Conservation (phyloP, 2,113 vertebrate genomes). For the Ascaphus truei region DNA sequence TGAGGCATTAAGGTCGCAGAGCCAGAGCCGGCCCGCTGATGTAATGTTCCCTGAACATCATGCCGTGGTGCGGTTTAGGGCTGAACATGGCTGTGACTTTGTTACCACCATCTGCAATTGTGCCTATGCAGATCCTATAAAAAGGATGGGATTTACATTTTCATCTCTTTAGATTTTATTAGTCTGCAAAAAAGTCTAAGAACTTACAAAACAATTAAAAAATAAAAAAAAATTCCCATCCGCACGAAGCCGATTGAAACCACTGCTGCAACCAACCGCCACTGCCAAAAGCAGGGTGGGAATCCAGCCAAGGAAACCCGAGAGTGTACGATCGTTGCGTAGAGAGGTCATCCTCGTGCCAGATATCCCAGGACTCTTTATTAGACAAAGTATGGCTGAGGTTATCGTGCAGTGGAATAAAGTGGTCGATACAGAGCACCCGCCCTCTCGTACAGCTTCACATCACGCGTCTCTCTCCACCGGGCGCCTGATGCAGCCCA, state of each 20-base stretch:
- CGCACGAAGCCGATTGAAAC: not conserved
- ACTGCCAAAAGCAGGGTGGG: not conserved
- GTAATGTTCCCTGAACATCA: no score
- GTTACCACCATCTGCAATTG: no score
- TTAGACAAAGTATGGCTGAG: no score
- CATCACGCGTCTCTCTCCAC: not conserved
- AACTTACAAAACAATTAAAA: slow-evolving; percentile 8
- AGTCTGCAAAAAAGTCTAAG: not conserved
- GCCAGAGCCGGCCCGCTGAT: no score
- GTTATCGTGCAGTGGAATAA: not conserved
- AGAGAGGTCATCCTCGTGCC: not conserved
- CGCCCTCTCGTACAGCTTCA: not conserved
- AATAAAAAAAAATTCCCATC: no score
- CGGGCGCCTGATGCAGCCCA: not conserved
- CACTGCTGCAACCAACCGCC: no score
- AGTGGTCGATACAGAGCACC: not conserved
- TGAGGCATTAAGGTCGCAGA: no score
- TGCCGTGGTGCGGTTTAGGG: no score
- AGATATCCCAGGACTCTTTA: not conserved
- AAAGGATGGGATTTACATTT: not conserved
- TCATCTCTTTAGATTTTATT: slow-evolving; percentile 11
- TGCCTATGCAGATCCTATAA: not conserved
- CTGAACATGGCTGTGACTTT: no score
- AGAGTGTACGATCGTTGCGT: not conserved
- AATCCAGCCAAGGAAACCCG: not conserved